Evolutionary conservation across 2,888 invertebrate genomes (phyloP), one percentile per base, ranked within the genome.

Genomic region (Nysson spinosus): DNA sequence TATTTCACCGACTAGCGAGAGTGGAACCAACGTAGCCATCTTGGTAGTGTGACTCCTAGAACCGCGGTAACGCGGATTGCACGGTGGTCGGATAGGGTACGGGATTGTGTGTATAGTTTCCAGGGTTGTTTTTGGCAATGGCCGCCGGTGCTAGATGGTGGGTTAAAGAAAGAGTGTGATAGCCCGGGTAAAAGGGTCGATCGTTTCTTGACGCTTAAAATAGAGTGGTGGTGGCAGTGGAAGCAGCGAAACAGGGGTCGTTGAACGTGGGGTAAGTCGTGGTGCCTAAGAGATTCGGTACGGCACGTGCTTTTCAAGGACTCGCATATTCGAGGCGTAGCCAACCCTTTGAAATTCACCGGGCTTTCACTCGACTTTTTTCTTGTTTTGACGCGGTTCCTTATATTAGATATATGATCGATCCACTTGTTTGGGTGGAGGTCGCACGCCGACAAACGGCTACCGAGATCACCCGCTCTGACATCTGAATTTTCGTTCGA

Each of bases 221-320:
- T n/a, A n/a, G n/a, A n/a, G n/a, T n/a, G n/a, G n/a, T n/a, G n/a
- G n/a, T n/a, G n/a, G n/a, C n/a, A n/a, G n/a, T n/a, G n/a, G n/a
- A n/a, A n/a, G 14, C 19, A 4, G 19, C 46, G 42, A 51, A 44
- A 32, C 62, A 58, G 66, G 66, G 77, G 77, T 76, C 77, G 66
- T 75, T 75, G 75, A 76, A 75, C 75, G 64, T 62, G 74, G 62
- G 73, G 77, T 75, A 77, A 76, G 75, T 76, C 52, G 40, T n/a
- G n/a, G n/a, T n/a, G 37, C 54, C 51, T 43, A 35, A 55, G 28
- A 20, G 47, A 40, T 46, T 57, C 69, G 40, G 42, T 52, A 54
- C 40, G 67, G 63, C 74, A 75, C 73, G 74, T 75, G 76, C 63
- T 69, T 57, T 52, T 32, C 26, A 7, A 37, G 11, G 37, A 39